Evolutionary conservation across 2,797 vertebrate genomes (phyloP), one percentile per base, ranked within the genome.

Genomic region (Ataeniobius toweri): DNA sequence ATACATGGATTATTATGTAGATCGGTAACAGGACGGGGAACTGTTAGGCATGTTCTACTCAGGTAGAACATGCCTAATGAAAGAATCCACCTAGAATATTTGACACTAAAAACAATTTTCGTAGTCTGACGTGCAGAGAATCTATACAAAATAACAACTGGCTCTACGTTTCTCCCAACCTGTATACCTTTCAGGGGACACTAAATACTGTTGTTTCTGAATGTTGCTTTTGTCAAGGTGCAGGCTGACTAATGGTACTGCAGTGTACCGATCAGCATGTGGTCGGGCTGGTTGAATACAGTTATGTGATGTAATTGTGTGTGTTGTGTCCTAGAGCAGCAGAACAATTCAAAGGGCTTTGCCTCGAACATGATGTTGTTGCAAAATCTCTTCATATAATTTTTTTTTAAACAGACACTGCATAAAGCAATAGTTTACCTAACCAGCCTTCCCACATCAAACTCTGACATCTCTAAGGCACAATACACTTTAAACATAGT

Each of bases 401-500:
- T 75, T 61, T 20, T 46, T 41, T 74, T 55, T 46, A 31, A 59
- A 59, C 83, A 78, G 80, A 74, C 55, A 50, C 81, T 5, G 58
- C 82, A 83, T 89, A 48, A 86, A 89, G 87, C 90, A 89, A 88
- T 85, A 90, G 78, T 56, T 70, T 77, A 80, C 71, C 67, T 80
- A 82, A 78, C 9, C 56, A 46, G 85, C 73, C 41, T 53, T 75
- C 68, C 50, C 53, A 58, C 44, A 68, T 48, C 65, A 44, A 39
- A 76, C 51, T 73, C 63, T 65, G 24, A 75, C 77, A 68, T 76
- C n/a, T 92, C 76, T 78, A 91, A 90, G 88, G 85, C 93, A 93
- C 91, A 91, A 91, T 84, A 88, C 85, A 84, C 85, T 81, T 76
- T 69, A 82, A 85, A 85, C 87, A 85, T 71, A 81, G 80, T 78